These are phyloP conservation scores for Oasisia sp. DNA, from an alignment of 2,888 invertebrate species.

Conservation along the genomic window DNA sequence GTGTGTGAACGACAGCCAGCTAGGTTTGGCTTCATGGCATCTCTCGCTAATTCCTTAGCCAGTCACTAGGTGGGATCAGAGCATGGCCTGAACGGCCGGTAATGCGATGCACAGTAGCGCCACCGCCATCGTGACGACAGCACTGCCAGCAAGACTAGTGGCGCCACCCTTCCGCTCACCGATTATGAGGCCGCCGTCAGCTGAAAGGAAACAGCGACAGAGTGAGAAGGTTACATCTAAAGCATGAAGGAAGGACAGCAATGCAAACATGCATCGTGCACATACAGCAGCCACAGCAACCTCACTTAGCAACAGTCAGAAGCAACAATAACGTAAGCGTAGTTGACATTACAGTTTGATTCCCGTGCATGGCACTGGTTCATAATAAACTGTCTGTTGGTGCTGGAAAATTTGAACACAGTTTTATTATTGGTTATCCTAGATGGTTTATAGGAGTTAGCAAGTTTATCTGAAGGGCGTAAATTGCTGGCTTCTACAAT, in stretches of 20 bases:
- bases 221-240: conserved; percentile 3
- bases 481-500: neutral
- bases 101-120: conserved; percentile 17
- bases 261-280: conserved; percentile 11
- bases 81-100: neutral
- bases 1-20: neutral
- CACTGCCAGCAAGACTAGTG: neutral
- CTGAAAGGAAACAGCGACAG: conserved; percentile 17
- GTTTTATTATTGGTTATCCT: neutral
- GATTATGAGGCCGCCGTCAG: neutral
- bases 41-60: no score
- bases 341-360: no score
- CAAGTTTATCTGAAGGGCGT: neutral
- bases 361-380: neutral
- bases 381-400: neutral
- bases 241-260: conserved; percentile 8
- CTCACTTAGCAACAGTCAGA: neutral
- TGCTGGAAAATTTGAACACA: neutral
- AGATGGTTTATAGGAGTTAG: neutral
- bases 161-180: neutral
- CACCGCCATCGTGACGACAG: neutral
- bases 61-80: neutral
- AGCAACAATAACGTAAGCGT: neutral
- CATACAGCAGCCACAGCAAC: neutral
- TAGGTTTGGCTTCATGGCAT: neutral